A percentile compares a stretch with the other conserved stretches of the same genome.
Evolutionary conservation across 1,140 invertebrate genomes (phyloP).

Genomic region (Diorhabda carinulata): DNA sequence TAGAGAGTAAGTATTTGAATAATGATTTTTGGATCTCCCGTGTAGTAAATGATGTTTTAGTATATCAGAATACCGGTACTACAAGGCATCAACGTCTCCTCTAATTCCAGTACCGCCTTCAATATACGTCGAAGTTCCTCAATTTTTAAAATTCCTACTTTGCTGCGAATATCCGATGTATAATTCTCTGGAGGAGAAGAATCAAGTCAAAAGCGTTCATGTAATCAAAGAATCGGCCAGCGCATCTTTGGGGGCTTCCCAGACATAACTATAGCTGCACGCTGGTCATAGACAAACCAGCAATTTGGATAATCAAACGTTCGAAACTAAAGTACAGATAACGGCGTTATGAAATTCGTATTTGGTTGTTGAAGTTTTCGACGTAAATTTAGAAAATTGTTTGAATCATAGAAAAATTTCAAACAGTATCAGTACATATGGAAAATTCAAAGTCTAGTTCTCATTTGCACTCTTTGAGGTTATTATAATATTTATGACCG

Average conservation of each 20-base stretch:
- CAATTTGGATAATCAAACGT: conserved; percentile 16
- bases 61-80: conserved; percentile 77
- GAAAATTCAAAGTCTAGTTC: no score
- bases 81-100: conserved; percentile 82
- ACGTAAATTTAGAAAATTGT: no score
- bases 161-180: conserved; percentile 88
- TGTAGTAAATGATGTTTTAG: conserved; percentile 49
- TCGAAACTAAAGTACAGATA: conserved; percentile 20
- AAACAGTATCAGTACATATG: no score
- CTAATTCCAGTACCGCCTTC: conserved; percentile 80
- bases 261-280: conserved; percentile 72
- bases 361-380: no score
- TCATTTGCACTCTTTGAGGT: no score
- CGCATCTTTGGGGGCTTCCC: conserved; percentile 63
- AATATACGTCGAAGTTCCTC: conserved; percentile 78
- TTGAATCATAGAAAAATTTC: no score
- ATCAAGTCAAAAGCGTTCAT: conserved; percentile 52
- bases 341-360: conserved; percentile 15
- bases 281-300: conserved; percentile 47
- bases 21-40: not conserved
- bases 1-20: conserved; percentile 63
- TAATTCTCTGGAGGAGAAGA: conserved; percentile 65
- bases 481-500: no score
- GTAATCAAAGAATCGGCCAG: conserved; percentile 70
- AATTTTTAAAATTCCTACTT: conserved; percentile 72